Evolutionary conservation across 2,888 invertebrate genomes (phyloP).

Genomic region (Steinernema hermaphroditum): DNA sequence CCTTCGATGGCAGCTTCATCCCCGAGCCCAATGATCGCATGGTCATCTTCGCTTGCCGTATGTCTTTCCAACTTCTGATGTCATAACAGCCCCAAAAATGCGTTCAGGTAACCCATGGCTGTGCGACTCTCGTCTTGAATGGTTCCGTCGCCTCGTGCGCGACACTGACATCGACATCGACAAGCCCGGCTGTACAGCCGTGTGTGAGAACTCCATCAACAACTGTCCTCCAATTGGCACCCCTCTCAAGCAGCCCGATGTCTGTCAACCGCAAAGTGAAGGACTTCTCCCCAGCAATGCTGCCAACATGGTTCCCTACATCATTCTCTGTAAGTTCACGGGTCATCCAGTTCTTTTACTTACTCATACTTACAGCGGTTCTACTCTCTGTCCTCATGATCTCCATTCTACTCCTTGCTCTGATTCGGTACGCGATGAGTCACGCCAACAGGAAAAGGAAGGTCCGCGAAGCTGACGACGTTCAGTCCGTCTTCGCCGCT

Average conservation of each 20-base stretch:
- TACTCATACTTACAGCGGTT: slow-evolving; percentile 51
- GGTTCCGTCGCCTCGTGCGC: slow-evolving; percentile 65
- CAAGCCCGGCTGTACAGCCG: slow-evolving; percentile 60
- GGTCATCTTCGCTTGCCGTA: slow-evolving; percentile 65
- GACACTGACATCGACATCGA: slow-evolving; percentile 60
- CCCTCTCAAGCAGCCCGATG: slow-evolving; percentile 60
- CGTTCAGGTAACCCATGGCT: slow-evolving; percentile 66
- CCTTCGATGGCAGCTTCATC: slow-evolving; percentile 60
- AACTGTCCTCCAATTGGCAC: slow-evolving; percentile 64
- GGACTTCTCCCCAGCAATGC: slow-evolving; percentile 58
- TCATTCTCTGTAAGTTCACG: slow-evolving; percentile 59
- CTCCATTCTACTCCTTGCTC: slow-evolving; percentile 63
- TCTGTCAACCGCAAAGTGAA: slow-evolving; percentile 56
- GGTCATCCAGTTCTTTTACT: background rate
- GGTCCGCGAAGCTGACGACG: slow-evolving; percentile 63
- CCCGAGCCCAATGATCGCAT: slow-evolving; percentile 61
- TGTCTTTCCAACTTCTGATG: slow-evolving; percentile 4
- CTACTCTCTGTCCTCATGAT: slow-evolving; percentile 65
- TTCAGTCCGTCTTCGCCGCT: slow-evolving; percentile 38
- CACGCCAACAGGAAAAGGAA: slow-evolving; percentile 65
- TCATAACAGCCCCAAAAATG: background rate
- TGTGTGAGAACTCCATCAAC: slow-evolving; percentile 57
- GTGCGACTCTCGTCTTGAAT: slow-evolving; percentile 63
- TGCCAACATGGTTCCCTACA: slow-evolving; percentile 64
- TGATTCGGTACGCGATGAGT: slow-evolving; percentile 65